phyloP scores from a whole-genome alignment of 1,140 invertebrate genomes.

The Belonocnema kinseyi region DNA sequence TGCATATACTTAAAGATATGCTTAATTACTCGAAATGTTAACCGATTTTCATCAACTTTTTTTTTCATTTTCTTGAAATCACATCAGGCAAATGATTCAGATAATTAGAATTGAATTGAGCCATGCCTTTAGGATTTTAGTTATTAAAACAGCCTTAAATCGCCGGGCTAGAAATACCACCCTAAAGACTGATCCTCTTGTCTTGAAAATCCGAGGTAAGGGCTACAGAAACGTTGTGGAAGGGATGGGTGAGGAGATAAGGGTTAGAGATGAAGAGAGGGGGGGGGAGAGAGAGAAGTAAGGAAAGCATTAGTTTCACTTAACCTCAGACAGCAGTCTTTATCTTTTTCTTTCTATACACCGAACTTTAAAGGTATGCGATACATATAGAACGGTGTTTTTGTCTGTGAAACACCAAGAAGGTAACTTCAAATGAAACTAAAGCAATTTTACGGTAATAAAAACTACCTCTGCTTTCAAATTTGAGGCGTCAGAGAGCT shows the following conservation, averaged over 20 bases:
- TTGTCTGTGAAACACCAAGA: neutral
- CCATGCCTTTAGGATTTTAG: too few species aligned
- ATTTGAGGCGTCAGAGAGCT: neutral
- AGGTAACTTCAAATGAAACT: neutral
- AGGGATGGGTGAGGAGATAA: neutral
- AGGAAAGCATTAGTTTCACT: neutral
- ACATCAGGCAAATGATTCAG: too few species aligned
- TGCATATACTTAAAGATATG: too few species aligned
- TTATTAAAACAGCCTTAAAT: too few species aligned
- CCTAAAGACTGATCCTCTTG: neutral
- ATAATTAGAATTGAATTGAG: too few species aligned
- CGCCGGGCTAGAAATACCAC: neutral
- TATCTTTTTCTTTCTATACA: neutral
- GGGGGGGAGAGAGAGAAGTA: neutral
- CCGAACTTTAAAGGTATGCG: neutral
- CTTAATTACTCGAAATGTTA: too few species aligned
- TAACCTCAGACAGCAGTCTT: neutral
- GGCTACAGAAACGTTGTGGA: neutral
- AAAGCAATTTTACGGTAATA: slow-evolving; percentile 1
- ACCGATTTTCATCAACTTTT: too few species aligned
- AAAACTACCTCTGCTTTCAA: slow-evolving; percentile 2
- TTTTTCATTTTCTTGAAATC: too few species aligned
- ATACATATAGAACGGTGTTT: neutral
- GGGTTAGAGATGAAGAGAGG: neutral
- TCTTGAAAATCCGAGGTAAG: neutral